These are phyloP conservation scores for Hirtodrosophila trivittata DNA, from an alignment of 2,888 invertebrate genomes.

Conservation along the genomic window DNA sequence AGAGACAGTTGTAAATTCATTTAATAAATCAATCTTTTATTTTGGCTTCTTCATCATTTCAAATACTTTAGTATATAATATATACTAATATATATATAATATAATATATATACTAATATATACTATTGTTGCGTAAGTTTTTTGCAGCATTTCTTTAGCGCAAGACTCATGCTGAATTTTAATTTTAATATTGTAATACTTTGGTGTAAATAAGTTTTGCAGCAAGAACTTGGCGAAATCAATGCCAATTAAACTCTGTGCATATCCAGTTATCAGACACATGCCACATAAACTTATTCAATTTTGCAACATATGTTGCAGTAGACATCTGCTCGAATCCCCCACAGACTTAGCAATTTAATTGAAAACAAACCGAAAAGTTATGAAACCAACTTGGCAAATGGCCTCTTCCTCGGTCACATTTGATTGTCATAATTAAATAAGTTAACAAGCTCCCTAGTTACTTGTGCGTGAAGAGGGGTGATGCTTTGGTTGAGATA, in stretches of 20 bases:
- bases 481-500: neutral
- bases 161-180: no score
- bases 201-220: no score
- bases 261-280: constrained; percentile 44
- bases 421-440: constrained; percentile 62
- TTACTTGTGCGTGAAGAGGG: constrained; percentile 5
- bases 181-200: no score
- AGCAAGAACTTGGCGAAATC: constrained; percentile 14
- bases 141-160: no score
- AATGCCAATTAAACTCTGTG: constrained; percentile 38
- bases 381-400: constrained; percentile 35
- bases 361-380: constrained; percentile 45
- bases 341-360: constrained; percentile 25
- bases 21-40: no score
- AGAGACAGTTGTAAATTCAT: no score
- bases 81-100: no score
- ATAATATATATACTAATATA: no score
- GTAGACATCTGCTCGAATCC: neutral
- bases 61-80: no score
- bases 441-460: constrained; percentile 50
- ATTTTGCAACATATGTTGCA: constrained; percentile 49
- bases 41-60: no score
- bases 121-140: no score
- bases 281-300: constrained; percentile 48
- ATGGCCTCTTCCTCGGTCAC: constrained; percentile 16